A percentile compares a stretch with the other conserved stretches of the same genome.
phyloP scores from a whole-genome alignment of 2,797 vertebrate genomes.

The Pogonophryne albipinna region DNA sequence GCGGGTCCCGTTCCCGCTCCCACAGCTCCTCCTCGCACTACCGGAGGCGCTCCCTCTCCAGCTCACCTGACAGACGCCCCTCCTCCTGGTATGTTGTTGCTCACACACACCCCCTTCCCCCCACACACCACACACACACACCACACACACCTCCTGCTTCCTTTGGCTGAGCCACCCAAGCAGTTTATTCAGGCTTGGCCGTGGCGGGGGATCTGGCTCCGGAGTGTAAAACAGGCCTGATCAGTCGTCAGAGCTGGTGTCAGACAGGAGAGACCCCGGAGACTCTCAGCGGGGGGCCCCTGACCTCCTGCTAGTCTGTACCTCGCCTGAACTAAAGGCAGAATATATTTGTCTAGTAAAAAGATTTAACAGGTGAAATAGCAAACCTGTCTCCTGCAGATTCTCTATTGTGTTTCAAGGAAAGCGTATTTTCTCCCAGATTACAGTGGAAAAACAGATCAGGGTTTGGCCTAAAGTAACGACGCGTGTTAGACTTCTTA shows the following conservation, averaged over 20 bases:
- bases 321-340: slow-evolving; percentile 44
- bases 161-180: slow-evolving; percentile 53
- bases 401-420: too few species aligned
- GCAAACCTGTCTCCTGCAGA: too few species aligned
- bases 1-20: slow-evolving; percentile 87
- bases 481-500: too few species aligned
- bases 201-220: slow-evolving; percentile 47
- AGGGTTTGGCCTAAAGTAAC: too few species aligned
- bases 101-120: background rate
- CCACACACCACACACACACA: background rate
- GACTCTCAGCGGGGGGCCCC: slow-evolving; percentile 49
- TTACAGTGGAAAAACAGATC: too few species aligned
- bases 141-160: slow-evolving; percentile 26
- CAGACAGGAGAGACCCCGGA: slow-evolving; percentile 37
- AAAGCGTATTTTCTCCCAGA: too few species aligned
- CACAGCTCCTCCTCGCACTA: slow-evolving; percentile 91
- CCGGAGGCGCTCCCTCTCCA: slow-evolving; percentile 94
- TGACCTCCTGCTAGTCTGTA: slow-evolving; percentile 47
- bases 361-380: slow-evolving; percentile 21
- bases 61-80: slow-evolving; percentile 93
- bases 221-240: slow-evolving; percentile 56
- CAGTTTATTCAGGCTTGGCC: slow-evolving; percentile 47
- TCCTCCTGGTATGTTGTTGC: slow-evolving; percentile 88
- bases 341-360: slow-evolving; percentile 22
- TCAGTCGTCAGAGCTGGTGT: slow-evolving; percentile 53